Base-by-base conservation (phyloP, 1,140 invertebrate species). In the Wiebesia pumilae region DNA sequence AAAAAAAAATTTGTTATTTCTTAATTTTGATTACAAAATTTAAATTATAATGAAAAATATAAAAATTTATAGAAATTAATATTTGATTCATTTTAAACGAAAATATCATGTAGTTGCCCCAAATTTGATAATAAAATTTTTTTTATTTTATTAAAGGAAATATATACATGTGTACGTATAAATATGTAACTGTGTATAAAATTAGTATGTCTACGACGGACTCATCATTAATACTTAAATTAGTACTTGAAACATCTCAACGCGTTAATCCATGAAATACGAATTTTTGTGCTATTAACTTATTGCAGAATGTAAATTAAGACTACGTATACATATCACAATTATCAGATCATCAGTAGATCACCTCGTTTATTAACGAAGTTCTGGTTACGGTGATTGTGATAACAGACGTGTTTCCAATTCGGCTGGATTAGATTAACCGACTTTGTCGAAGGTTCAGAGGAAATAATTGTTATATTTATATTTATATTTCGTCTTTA, bases 311-410 rank as follows among this genome's bases (percentile, higher is more conserved):
- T 78, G 54, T 65, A 84, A 84, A 75, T 77, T 84, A 84, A 77
- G 73, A 84, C 65, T 78, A 83, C 69, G 75, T 79, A 51, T 65
- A 51, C 35, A 3, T 69, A 82, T 80, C 54, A 40, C 38, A 40
- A 65, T 73, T 67, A 77, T 79, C 38, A 40, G 38, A 33, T 19
- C 38, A 83, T 83, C 58, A 78, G 62, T 85, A 80, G 83, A 77
- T 79, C 77, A 85, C 75, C 77, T 54, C 58, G 77, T 85, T 73
- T 78, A 85, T 85, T 85, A 85, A 81, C 43, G 62, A 85, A 85
- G 84, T 73, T 80, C 51, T 81, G 65, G n/a, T 58, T 38, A 62
- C 38, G 62, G 30, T 78, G 77, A 80, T 85, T 85, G 78, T 40
- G 67, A 85, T 81, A 85, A 85, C 78, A 81, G 77, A 81, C 47